These are phyloP conservation scores for Shinisaurus crocodilurus DNA, from an alignment of 2,113 vertebrate genomes.

Conservation along the genomic window DNA sequence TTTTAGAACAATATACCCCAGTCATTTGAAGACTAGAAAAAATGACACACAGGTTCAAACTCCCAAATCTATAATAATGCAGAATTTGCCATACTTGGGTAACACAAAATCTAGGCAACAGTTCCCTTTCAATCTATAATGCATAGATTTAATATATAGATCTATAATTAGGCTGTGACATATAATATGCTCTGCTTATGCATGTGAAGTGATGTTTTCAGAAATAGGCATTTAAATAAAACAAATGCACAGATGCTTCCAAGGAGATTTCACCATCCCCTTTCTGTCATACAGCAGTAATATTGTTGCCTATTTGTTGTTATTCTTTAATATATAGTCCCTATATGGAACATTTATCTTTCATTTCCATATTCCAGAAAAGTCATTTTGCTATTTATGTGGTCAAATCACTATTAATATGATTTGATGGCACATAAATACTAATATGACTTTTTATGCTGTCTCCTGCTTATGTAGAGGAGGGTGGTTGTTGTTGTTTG, in stretches of 20 bases:
- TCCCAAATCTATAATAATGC: background rate
- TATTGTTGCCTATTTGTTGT: slow-evolving; percentile 63
- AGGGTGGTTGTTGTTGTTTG: slow-evolving; percentile 39
- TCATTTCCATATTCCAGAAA: slow-evolving; percentile 76
- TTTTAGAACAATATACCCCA: background rate
- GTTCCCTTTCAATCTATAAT: background rate
- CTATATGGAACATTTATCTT: slow-evolving; percentile 75
- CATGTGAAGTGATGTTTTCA: slow-evolving; percentile 43
- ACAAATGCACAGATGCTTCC: slow-evolving; percentile 30
- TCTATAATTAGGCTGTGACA: slow-evolving; percentile 47
- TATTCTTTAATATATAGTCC: slow-evolving; percentile 72
- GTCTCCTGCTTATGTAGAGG: slow-evolving; percentile 61
- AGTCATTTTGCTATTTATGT: slow-evolving; percentile 74
- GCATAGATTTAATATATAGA: background rate
- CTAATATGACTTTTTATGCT: slow-evolving; percentile 66
- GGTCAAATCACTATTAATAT: slow-evolving; percentile 62
- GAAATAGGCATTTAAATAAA: slow-evolving; percentile 47
- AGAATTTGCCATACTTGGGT: background rate
- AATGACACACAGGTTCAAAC: background rate
- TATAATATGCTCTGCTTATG: slow-evolving; percentile 62
- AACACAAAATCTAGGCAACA: background rate
- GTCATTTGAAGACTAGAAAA: background rate
- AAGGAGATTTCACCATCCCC: slow-evolving; percentile 44
- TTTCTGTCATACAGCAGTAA: slow-evolving; percentile 38
- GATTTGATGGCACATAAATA: slow-evolving; percentile 75